Evolutionary conservation across 2,888 invertebrate species (phyloP), one percentile per base, ranked within the genome.

Genomic region (Pachymerium ferrugineum): DNA sequence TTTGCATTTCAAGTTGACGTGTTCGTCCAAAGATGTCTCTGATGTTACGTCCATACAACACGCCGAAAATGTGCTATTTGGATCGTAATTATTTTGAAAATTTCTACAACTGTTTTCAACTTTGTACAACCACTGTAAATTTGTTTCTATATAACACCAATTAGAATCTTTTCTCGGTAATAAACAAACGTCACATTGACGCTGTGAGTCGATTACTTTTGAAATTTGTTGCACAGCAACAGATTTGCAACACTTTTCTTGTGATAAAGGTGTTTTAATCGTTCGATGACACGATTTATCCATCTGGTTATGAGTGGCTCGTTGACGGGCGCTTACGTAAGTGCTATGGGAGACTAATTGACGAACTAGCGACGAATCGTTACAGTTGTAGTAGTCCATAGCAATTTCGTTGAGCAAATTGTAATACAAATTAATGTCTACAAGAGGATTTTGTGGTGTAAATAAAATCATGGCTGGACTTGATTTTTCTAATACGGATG

Each of bases 391-490:
- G 81, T 91, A 92, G 78, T 89, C 88, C 80, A 90, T 84, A 25
- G 88, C 89, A 29, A 90, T 83, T 85, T 91, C 90, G 77, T 88
- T 87, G 69, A 92, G 80, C 92, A 92, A 83, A 78, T 88, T 85
- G 81, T 89, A 90, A 78, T 89, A 87, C 70, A 90, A 89, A 78
- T 88, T 86, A 77, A 86, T 85, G 73, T 84, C 83, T 79, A 87
- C 85, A 47, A 91, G 83, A n/a, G 91, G 89, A 82, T 90, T 90
- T 75, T 89, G 84, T 6, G 92, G 91, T 0, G 92, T 90, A 79
- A 93, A 93, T 74, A 93, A 82, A 77, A 94, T 85, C 42, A 94
- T 82, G 62, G 89, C 87, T 1, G 93, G 91, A 73, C 89, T 89
- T 8, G 73, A 68, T 38, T 87, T 86, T 77, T 88, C 87, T 10